A percentile compares a stretch with the other conserved stretches of the same genome.
These are phyloP conservation scores for Unio pictorum DNA, from an alignment of 2,888 invertebrate genomes.

Conservation along the genomic window DNA sequence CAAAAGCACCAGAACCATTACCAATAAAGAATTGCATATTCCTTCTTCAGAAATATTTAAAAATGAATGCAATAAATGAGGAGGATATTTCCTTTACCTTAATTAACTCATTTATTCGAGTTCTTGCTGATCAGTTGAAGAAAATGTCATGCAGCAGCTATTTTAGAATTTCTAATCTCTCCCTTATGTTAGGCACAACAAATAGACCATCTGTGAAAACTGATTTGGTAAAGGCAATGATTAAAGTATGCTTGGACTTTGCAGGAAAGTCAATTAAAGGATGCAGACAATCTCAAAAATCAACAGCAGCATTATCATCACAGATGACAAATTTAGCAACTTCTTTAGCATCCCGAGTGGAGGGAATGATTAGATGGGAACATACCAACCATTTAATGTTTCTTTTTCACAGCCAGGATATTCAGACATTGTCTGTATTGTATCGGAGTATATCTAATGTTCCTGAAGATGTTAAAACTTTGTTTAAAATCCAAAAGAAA, in stretches of 20 bases:
- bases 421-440: conserved; percentile 40
- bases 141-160: conserved; percentile 46
- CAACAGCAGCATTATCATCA: conserved; percentile 1
- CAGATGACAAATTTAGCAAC: no score
- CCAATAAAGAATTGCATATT: conserved; percentile 16
- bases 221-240: conserved; percentile 19
- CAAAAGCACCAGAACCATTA: conserved; percentile 21
- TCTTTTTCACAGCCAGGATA: conserved; percentile 46
- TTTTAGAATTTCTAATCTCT: conserved; percentile 15
- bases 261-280: conserved; percentile 16
- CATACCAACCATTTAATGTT: conserved; percentile 47
- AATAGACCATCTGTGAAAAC: conserved; percentile 13
- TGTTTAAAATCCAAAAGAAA: conserved; percentile 46
- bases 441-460: conserved; percentile 33
- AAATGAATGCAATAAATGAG: not conserved
- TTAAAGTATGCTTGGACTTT: conserved; percentile 27
- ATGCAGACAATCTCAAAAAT: conserved; percentile 18
- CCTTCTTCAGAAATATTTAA: conserved; percentile 29
- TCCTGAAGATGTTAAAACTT: conserved; percentile 21
- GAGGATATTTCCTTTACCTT: conserved; percentile 33
- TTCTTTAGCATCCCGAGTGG: conserved; percentile 14
- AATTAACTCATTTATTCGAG: conserved; percentile 37
- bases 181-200: conserved; percentile 11
- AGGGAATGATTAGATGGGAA: conserved; percentile 51
- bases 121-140: conserved; percentile 51